Evolutionary conservation across 2,888 invertebrate genomes (phyloP).

Genomic region (Caenorhabditis sp.): DNA sequence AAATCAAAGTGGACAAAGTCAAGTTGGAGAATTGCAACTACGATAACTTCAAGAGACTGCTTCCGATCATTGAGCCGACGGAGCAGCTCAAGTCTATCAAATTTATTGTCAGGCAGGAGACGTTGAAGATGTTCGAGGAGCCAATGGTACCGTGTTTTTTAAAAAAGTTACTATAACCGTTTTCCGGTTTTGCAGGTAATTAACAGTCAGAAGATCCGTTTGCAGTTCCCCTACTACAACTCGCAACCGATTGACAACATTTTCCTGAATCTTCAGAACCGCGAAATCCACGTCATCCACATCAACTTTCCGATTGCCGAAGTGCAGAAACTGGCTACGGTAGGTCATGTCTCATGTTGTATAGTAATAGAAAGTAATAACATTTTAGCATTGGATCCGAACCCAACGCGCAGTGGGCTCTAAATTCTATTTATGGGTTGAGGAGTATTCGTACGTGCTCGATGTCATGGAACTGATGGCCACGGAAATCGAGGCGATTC

Average conservation of each 20-base stretch:
- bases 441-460: background rate
- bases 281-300: background rate
- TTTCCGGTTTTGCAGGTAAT: conserved; percentile 3
- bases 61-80: background rate
- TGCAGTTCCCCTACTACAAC: conserved; percentile 10
- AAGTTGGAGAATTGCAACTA: background rate
- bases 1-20: background rate
- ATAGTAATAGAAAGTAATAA: background rate
- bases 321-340: background rate
- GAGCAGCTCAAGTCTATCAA: background rate
- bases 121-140: conserved; percentile 1
- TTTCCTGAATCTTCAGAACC: background rate
- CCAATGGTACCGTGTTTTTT: conserved; percentile 1
- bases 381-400: conserved; percentile 1
- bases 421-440: background rate
- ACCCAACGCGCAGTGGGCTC: background rate
- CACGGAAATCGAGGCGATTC: background rate
- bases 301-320: background rate
- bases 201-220: background rate
- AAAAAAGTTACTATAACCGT: too few relatives aligned
- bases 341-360: background rate
- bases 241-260: background rate
- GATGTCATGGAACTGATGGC: background rate
- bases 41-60: background rate
- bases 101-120: background rate